Evolutionary conservation across 2,113 vertebrate species (phyloP).

Genomic region (Corapipo altera): DNA sequence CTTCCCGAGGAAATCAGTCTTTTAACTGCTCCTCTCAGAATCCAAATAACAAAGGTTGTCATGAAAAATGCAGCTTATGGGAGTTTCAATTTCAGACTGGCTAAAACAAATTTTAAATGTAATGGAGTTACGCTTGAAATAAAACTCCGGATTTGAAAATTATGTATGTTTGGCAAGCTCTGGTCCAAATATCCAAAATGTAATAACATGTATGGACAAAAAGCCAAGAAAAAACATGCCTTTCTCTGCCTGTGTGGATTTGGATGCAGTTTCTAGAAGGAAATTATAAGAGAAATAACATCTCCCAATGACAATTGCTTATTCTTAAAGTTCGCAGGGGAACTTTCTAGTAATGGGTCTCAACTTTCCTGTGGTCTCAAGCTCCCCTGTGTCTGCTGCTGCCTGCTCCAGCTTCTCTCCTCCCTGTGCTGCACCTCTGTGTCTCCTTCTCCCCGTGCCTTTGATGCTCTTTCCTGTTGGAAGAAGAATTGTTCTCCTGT

Average conservation of each 20-base stretch:
- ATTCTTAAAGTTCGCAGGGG: neutral
- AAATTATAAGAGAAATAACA: neutral
- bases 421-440: neutral
- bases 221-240: neutral
- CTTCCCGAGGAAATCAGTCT: neutral
- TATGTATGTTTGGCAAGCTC: neutral
- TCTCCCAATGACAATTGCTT: neutral
- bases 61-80: neutral
- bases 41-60: neutral
- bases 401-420: neutral
- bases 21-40: neutral
- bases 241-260: neutral
- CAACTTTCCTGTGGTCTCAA: neutral
- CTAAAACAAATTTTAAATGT: neutral
- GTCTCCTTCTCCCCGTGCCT: neutral
- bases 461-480: neutral
- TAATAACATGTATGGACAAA: neutral
- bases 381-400: neutral
- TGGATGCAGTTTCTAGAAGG: neutral
- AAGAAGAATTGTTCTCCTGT: neutral
- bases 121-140: neutral
- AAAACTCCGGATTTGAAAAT: neutral
- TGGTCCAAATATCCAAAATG: neutral
- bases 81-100: neutral
- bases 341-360: neutral